Conservation (phyloP, 1,140 invertebrate species). For the Notospermus geniculatus region DNA sequence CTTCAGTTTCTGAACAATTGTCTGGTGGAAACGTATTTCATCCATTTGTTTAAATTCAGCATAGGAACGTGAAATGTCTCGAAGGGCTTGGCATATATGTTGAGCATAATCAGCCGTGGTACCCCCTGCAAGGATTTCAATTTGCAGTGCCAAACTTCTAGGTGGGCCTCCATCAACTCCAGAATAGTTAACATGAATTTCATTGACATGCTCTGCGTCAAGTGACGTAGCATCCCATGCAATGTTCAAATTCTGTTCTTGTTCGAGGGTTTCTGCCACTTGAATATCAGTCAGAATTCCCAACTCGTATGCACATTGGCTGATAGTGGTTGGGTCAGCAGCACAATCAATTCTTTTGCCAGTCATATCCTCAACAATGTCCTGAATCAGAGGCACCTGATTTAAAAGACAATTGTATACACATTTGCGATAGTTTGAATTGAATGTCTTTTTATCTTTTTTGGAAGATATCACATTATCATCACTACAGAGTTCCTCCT, state of each 20-base stretch:
- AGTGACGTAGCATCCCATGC: conserved; percentile 8
- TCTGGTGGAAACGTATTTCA: neutral
- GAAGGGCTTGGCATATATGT: conserved; percentile 4
- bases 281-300: conserved; percentile 1
- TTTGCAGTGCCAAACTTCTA: conserved; percentile 1
- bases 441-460: conserved; percentile 7
- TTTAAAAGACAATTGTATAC: conserved; percentile 7
- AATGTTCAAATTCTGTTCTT: neutral
- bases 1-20: neutral
- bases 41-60: neutral
- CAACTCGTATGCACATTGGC: conserved; percentile 9
- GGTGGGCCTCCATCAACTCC: neutral
- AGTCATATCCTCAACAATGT: neutral
- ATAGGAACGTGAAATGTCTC: conserved; percentile 1
- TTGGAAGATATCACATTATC: neutral
- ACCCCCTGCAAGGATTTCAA: neutral
- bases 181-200: conserved; percentile 4
- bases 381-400: neutral
- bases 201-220: conserved; percentile 1
- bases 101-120: conserved; percentile 1
- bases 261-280: neutral
- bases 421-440: conserved; percentile 1
- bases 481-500: too few species aligned
- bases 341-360: neutral
- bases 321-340: conserved; percentile 5